Evolutionary conservation across 1,140 invertebrate species (phyloP), one percentile per base, ranked within the genome.

Genomic region (Mizuhopecten yessoensis): DNA sequence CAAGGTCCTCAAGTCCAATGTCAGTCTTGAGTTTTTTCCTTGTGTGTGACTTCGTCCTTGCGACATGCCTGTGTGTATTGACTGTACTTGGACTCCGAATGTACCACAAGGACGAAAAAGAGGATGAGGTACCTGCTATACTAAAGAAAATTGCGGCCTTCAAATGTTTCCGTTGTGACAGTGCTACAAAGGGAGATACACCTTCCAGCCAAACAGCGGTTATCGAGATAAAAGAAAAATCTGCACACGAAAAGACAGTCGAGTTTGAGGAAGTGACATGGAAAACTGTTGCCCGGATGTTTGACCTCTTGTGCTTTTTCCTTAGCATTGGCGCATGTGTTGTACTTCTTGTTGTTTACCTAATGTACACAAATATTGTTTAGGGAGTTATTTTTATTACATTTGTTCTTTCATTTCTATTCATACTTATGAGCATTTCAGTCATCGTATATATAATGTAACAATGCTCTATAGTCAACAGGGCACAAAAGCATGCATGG

Each of bases 11-110:
- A 0, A 75, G 39, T 33, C 91, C 89, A 0, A 88, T 92, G 42
- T 92, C 91, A 5, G 23, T 90, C 7, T 45, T 92, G 33, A 88
- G 89, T 39, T 90, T 90, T 20, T 92, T 88, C 86, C 34, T 88
- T n/a, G 34, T 92, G 23, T n/a, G 89, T 33, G 90, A 90, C 87
- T 88, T 92, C 34, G n/a, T 90, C 0, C 13, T 90, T 13, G 88
- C 45, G 20, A 88, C 86, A 13, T 13, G 88, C 20, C 86, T 89
- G 3, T 87, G 89, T 29, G 90, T 92, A 13, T 20, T 90, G 17
- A 92, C 86, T 45, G 57, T 92, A 23, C 34, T 92, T n/a, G 90
- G 87, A 33, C 34, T 92, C n/a, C 45, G 57, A 42, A 17, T 92
- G 0, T 75, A 92, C 45, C 89, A 49, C 23, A 87, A 75, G 88